A percentile compares a stretch with the other conserved stretches of the same genome.
Conservation (phyloP, 2,888 invertebrate genomes). For the Drosophila putrida region DNA sequence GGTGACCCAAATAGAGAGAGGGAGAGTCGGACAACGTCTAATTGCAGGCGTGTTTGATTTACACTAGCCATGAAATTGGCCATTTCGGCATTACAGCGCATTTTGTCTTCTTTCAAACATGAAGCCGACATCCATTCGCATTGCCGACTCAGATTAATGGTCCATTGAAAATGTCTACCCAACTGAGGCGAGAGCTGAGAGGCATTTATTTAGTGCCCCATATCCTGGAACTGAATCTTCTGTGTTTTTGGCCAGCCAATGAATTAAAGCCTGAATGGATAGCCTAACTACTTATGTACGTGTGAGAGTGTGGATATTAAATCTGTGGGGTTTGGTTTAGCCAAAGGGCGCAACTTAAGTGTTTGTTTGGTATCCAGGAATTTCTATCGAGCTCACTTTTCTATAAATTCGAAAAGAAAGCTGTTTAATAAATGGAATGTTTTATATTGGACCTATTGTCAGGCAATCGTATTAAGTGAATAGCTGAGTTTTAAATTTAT, state of each 20-base stretch:
- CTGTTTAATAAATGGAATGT: conserved; percentile 2
- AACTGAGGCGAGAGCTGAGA: conserved; percentile 34
- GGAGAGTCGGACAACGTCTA: conserved; percentile 38
- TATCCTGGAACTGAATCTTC: conserved; percentile 40
- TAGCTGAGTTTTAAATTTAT: conserved; percentile 1
- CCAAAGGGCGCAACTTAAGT: conserved; percentile 4
- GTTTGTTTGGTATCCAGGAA: conserved; percentile 8
- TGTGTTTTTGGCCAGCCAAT: conserved; percentile 33
- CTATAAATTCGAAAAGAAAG: not conserved
- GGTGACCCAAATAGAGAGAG: conserved; percentile 16
- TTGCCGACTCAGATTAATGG: conserved; percentile 66
- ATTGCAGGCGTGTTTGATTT: conserved; percentile 79
- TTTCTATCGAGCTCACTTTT: conserved; percentile 13
- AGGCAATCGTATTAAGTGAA: not conserved
- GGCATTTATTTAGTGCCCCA: conserved; percentile 70
- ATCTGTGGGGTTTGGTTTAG: not conserved
- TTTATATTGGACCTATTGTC: not conserved
- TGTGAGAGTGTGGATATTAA: not conserved
- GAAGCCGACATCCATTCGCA: conserved; percentile 66
- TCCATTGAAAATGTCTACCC: conserved; percentile 53
- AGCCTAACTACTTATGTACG: conserved; percentile 3
- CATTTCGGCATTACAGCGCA: conserved; percentile 68
- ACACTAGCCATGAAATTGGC: conserved; percentile 78
- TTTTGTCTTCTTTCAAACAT: conserved; percentile 61
- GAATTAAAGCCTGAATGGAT: conserved; percentile 37